Conservation (phyloP, 2,797 vertebrate genomes). For the Molossus alvarezi region DNA sequence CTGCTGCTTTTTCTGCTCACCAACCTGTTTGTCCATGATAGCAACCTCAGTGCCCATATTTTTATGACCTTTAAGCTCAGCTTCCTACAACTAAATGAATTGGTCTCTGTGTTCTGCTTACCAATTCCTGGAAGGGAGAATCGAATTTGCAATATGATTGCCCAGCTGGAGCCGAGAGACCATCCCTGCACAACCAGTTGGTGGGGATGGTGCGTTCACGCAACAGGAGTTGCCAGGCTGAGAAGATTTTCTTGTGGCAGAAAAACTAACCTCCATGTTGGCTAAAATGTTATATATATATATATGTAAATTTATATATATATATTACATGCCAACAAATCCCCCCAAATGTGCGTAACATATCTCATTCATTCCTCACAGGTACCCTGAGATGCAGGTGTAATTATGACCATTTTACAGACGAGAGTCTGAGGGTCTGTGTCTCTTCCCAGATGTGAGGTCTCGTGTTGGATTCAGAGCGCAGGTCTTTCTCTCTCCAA, state of each 20-base stretch:
- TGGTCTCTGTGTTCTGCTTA: constrained; percentile 21
- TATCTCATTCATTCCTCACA: background rate
- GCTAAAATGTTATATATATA: background rate
- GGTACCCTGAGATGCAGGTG: background rate
- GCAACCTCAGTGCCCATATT: constrained; percentile 12
- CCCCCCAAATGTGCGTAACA: background rate
- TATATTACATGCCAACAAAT: background rate
- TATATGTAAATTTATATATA: background rate
- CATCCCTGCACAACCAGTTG: background rate
- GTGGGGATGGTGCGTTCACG: background rate
- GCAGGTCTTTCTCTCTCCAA: background rate
- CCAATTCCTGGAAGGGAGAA: background rate
- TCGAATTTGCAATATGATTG: background rate
- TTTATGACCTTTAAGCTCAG: background rate
- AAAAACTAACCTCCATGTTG: background rate
- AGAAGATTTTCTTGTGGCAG: background rate
- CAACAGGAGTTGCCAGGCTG: background rate
- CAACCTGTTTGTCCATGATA: background rate
- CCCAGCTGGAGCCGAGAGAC: background rate
- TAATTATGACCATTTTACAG: background rate
- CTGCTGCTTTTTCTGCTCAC: background rate
- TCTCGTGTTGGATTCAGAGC: background rate
- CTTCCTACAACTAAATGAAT: constrained; percentile 40
- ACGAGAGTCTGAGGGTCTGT: background rate
- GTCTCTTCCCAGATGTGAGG: background rate